Percentiles rank a stretch among this genome's conserved stretches.
Conservation (phyloP, 2,888 invertebrate genomes). For the Muscina levida region DNA sequence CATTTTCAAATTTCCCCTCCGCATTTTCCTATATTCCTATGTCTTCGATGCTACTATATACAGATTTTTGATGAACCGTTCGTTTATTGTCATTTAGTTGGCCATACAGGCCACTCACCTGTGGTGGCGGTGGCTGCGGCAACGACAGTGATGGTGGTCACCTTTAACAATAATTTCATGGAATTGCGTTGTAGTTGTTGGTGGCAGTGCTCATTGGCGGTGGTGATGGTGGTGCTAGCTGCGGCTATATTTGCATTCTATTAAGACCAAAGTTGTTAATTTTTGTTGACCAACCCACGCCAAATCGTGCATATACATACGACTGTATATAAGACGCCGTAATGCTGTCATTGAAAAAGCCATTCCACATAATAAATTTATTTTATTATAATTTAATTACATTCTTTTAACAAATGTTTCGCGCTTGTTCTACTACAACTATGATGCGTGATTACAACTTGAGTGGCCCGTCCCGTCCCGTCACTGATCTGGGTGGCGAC, state of each 20-base stretch:
- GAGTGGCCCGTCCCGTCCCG: no score
- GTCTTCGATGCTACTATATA: no score
- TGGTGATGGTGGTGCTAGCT: background rate
- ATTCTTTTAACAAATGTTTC: slow-evolving; percentile 43
- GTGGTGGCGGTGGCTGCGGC: slow-evolving; percentile 12
- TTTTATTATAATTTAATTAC: slow-evolving; percentile 48
- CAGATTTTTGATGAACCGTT: background rate
- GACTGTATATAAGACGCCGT: slow-evolving; percentile 10
- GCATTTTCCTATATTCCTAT: no score
- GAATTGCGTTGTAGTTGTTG: background rate
- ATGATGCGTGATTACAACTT: slow-evolving; percentile 34
- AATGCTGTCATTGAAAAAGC: slow-evolving; percentile 44
- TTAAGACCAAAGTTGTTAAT: slow-evolving; percentile 39
- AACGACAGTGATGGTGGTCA: background rate
- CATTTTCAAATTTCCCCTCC: no score
- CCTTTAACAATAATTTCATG: slow-evolving; percentile 23
- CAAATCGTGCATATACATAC: slow-evolving; percentile 32
- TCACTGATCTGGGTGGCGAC: no score
- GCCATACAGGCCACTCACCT: slow-evolving; percentile 14
- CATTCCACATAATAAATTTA: slow-evolving; percentile 48
- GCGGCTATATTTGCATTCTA: slow-evolving; percentile 18
- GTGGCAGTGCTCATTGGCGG: background rate
- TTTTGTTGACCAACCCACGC: slow-evolving; percentile 46
- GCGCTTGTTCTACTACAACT: slow-evolving; percentile 7
- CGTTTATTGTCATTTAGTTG: background rate